Evolutionary conservation across 2,888 invertebrate genomes (phyloP).

Genomic region (Drosophila nr. perissopoda): DNA sequence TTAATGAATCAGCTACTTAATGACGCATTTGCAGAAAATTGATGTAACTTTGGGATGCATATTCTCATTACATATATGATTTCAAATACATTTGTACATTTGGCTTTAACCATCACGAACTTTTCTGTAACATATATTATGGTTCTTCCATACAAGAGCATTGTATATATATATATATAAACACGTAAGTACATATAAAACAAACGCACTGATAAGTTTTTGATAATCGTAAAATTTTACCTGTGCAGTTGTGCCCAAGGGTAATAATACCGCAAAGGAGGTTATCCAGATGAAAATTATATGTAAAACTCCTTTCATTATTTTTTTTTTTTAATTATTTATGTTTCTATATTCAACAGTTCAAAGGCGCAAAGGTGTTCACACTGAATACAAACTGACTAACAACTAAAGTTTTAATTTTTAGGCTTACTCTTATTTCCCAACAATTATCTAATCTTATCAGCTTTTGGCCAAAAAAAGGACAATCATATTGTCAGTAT

Average conservation of each 20-base stretch:
- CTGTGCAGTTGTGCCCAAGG: constrained; percentile 7
- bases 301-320: constrained; percentile 23
- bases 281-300: constrained; percentile 11
- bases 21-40: constrained; percentile 1
- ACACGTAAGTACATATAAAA: background rate
- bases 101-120: background rate
- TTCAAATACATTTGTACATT: background rate
- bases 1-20: constrained; percentile 4
- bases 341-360: constrained; percentile 1
- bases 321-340: constrained; percentile 1
- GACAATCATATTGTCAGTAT: constrained; percentile 3
- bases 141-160: background rate
- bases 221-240: constrained; percentile 16
- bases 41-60: background rate
- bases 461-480: constrained; percentile 19
- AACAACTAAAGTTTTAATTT: too few species aligned
- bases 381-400: too few species aligned
- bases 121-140: background rate
- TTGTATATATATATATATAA: background rate
- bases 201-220: background rate
- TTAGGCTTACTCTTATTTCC: constrained; percentile 30
- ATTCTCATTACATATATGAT: background rate
- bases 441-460: constrained; percentile 54
- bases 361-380: background rate
- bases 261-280: constrained; percentile 14